Conservation (phyloP, 2,113 vertebrate genomes). For the Anseranas semipalmata region DNA sequence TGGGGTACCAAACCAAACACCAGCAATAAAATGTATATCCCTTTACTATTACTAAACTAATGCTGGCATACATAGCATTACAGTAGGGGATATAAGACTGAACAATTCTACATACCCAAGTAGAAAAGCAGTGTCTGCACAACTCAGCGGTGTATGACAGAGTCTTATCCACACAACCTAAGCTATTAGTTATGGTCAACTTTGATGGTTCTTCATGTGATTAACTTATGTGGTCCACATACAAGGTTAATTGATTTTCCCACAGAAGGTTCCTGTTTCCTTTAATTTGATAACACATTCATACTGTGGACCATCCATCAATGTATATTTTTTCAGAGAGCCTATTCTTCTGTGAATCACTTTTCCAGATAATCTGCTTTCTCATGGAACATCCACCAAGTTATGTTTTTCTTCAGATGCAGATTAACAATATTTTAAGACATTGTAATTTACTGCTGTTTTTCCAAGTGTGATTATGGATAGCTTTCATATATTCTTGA, state of each 20-base stretch:
- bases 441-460: neutral
- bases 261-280: neutral
- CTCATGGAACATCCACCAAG: neutral
- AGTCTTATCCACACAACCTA: neutral
- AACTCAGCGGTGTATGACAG: neutral
- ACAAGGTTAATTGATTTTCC: neutral
- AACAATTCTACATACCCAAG: neutral
- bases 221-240: neutral
- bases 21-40: neutral
- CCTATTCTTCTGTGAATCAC: neutral
- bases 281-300: neutral
- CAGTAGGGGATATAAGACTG: neutral
- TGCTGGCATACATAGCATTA: neutral
- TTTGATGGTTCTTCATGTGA: neutral
- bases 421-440: neutral
- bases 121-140: neutral
- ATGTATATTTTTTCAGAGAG: neutral
- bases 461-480: neutral
- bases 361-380: neutral
- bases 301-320: neutral
- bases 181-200: neutral
- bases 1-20: neutral
- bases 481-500: neutral
- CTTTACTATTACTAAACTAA: neutral
- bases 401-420: neutral